A percentile compares a stretch with the other conserved stretches of the same genome.
These are phyloP conservation scores for Lytechinus pictus DNA, from an alignment of 35 echinoderm and acorn worm genomes.

Conservation along the genomic window DNA sequence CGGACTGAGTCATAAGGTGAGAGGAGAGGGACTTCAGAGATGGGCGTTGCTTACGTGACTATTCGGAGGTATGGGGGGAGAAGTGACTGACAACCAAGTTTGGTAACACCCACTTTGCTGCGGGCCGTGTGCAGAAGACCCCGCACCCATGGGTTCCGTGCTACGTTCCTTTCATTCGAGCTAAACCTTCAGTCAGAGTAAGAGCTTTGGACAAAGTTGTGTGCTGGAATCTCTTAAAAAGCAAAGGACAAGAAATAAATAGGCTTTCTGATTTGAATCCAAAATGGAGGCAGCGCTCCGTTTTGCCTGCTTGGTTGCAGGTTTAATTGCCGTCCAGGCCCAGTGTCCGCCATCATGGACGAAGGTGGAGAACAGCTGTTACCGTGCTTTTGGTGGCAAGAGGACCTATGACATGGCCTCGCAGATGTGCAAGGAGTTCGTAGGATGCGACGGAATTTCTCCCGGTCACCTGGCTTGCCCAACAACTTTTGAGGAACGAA, in stretches of 20 bases:
- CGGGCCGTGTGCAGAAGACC: slow-evolving; percentile 12
- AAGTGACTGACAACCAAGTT: neutral
- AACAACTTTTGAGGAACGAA: neutral
- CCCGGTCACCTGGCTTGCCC: neutral
- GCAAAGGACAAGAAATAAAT: neutral
- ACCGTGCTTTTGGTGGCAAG: neutral
- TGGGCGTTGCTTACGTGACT: neutral
- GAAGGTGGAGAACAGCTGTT: slow-evolving; percentile 36
- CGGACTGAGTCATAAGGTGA: neutral
- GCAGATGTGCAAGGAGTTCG: neutral
- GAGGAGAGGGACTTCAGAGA: neutral
- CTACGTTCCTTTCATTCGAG: neutral
- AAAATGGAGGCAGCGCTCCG: slow-evolving; percentile 48
- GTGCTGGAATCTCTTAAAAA: neutral
- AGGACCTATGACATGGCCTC: slow-evolving; percentile 28
- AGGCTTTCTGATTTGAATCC: neutral
- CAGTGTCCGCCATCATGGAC: slow-evolving; percentile 33
- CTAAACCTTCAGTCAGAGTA: neutral
- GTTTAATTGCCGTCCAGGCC: slow-evolving; percentile 9
- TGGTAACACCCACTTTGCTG: neutral
- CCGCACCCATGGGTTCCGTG: neutral
- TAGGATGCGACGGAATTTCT: slow-evolving; percentile 39
- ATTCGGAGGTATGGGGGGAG: neutral
- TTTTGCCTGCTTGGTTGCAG: slow-evolving; percentile 35
- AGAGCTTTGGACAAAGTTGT: neutral